phyloP scores from a whole-genome alignment of 1,140 invertebrate genomes.

The Vanessa atalanta region DNA sequence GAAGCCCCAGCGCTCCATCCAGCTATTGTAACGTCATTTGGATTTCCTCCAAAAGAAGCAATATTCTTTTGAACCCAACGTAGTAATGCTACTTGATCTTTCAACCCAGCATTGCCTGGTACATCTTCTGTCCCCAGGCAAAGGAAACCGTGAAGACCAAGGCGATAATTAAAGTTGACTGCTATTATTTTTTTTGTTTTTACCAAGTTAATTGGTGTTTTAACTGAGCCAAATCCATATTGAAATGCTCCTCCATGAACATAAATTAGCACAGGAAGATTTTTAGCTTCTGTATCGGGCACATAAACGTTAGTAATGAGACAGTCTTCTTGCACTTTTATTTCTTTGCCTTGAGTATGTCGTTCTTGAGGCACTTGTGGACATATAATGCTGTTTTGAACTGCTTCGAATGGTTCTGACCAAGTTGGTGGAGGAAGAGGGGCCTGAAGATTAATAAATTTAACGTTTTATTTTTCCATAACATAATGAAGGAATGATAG shows the following conservation, averaged over 20 bases:
- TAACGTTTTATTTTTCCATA: too few species aligned
- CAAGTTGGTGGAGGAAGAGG: slow-evolving; percentile 29
- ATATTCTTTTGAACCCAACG: slow-evolving; percentile 55
- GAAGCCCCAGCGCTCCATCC: slow-evolving; percentile 52
- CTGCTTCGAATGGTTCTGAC: slow-evolving; percentile 25
- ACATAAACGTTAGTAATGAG: slow-evolving; percentile 40
- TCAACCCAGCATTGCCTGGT: slow-evolving; percentile 59
- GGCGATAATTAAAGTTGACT: slow-evolving; percentile 51
- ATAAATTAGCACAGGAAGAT: slow-evolving; percentile 38
- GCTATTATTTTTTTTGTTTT: slow-evolving; percentile 40
- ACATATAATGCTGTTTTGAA: slow-evolving; percentile 38
- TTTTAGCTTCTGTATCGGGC: slow-evolving; percentile 33
- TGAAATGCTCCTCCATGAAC: slow-evolving; percentile 40
- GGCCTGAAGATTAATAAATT: slow-evolving; percentile 11
- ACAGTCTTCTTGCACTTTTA: slow-evolving; percentile 39
- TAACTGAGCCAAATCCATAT: slow-evolving; percentile 18
- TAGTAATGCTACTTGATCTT: slow-evolving; percentile 55
- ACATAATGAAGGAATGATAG: too few species aligned
- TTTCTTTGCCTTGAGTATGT: neutral
- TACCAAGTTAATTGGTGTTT: slow-evolving; percentile 35
- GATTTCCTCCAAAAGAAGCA: slow-evolving; percentile 52
- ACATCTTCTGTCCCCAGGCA: slow-evolving; percentile 50
- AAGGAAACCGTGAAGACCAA: slow-evolving; percentile 50
- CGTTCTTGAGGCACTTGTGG: slow-evolving; percentile 29
- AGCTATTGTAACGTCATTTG: slow-evolving; percentile 49